Evolutionary conservation across 2,888 invertebrate species (phyloP).

Genomic region (Globia sparganii): DNA sequence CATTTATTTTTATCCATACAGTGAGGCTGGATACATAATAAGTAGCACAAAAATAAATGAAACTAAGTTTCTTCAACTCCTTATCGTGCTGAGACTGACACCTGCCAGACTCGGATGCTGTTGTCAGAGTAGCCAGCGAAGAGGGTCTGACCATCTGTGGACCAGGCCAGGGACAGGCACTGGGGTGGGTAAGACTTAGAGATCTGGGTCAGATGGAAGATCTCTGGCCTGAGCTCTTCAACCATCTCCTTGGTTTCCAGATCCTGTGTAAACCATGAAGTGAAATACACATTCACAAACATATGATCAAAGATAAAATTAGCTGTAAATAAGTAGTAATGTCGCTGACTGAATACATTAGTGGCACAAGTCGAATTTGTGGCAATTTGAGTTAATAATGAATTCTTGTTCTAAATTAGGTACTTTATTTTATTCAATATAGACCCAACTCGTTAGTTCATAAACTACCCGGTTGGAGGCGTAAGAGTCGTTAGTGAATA

Average conservation of each 20-base stretch:
- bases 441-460: too few relatives aligned
- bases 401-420: too few relatives aligned
- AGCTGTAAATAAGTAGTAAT: not conserved
- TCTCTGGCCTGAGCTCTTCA: conserved; percentile 99
- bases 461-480: too few relatives aligned
- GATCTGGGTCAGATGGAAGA: conserved; percentile 93
- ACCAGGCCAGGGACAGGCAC: conserved; percentile 99
- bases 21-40: conserved; percentile 59
- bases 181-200: conserved; percentile 98
- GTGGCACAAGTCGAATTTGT: too few relatives aligned
- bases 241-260: conserved; percentile 99
- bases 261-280: conserved; percentile 92
- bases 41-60: conserved; percentile 88
- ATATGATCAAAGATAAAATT: conserved; percentile 3
- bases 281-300: conserved; percentile 21
- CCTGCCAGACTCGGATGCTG: conserved; percentile 99
- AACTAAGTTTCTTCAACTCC: conserved; percentile 75
- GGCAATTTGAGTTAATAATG: too few relatives aligned
- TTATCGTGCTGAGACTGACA: conserved; percentile 95
- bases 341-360: too few relatives aligned
- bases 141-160: conserved; percentile 99
- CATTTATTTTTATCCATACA: conserved; percentile 88
- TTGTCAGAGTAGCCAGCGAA: conserved; percentile 99
- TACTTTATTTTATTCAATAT: too few relatives aligned
- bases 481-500: too few relatives aligned